Percentiles rank a stretch among this genome's conserved stretches.
These are phyloP conservation scores for Cabera pusaria DNA, from an alignment of 2,888 invertebrate genomes.

Conservation along the genomic window DNA sequence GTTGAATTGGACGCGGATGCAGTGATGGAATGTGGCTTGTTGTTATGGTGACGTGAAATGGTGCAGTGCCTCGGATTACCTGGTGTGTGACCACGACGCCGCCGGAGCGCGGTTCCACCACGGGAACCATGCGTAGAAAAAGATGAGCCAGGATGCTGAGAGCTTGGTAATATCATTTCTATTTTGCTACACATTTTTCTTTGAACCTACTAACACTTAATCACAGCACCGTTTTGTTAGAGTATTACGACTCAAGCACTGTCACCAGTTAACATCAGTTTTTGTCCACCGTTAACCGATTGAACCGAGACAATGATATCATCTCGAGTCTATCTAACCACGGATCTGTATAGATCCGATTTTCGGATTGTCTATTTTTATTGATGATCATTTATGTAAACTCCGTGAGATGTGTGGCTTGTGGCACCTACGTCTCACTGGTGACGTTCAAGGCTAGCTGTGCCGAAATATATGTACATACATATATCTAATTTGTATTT, in stretches of 20 bases:
- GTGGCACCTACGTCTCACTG: slow-evolving; percentile 42
- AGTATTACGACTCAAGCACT: not conserved
- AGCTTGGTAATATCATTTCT: slow-evolving; percentile 86
- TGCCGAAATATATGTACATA: slow-evolving; percentile 4
- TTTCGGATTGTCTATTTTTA: slow-evolving; percentile 62
- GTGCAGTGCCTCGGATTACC: slow-evolving; percentile 65
- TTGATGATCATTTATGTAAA: slow-evolving; percentile 63
- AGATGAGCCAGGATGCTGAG: slow-evolving; percentile 88
- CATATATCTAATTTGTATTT: too few species aligned
- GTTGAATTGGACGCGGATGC: slow-evolving; percentile 76
- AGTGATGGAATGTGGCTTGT: slow-evolving; percentile 81
- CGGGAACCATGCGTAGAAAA: slow-evolving; percentile 86
- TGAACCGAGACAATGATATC: slow-evolving; percentile 30
- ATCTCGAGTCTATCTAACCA: slow-evolving; percentile 42
- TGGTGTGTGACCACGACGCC: slow-evolving; percentile 59
- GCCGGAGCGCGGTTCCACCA: slow-evolving; percentile 66
- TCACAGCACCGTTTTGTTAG: not conserved
- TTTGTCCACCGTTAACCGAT: slow-evolving; percentile 15
- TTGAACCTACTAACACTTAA: not conserved
- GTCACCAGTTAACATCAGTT: not conserved
- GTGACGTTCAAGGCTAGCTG: slow-evolving; percentile 49
- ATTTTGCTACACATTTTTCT: slow-evolving; percentile 35
- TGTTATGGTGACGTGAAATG: slow-evolving; percentile 76
- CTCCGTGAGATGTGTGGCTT: slow-evolving; percentile 38
- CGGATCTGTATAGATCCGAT: slow-evolving; percentile 44